Conservation (phyloP, 2,888 invertebrate genomes). For the Patella pellucida region DNA sequence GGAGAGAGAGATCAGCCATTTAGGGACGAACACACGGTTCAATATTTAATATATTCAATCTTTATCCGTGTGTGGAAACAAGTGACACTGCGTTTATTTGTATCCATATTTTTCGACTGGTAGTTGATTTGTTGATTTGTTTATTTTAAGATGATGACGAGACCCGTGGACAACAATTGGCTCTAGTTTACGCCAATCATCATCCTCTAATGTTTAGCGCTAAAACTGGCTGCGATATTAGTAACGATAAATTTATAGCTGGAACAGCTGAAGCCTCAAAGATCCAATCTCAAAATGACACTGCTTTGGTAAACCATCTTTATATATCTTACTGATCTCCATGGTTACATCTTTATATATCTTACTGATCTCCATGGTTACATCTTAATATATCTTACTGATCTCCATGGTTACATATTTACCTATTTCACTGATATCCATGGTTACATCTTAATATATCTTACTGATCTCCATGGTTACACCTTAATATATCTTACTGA, state of each 20-base stretch:
- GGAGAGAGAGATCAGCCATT: too few relatives aligned
- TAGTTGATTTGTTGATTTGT: slow-evolving; percentile 8
- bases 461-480: too few relatives aligned
- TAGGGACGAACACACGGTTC: too few relatives aligned
- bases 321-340: not conserved
- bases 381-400: too few relatives aligned
- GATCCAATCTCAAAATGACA: slow-evolving; percentile 43
- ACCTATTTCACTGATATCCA: too few relatives aligned
- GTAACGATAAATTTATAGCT: slow-evolving; percentile 21
- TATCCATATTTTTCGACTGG: not conserved
- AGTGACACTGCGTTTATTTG: too few relatives aligned
- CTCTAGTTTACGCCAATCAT: slow-evolving; percentile 39
- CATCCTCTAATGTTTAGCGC: slow-evolving; percentile 35
- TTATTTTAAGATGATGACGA: slow-evolving; percentile 29
- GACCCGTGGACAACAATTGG: slow-evolving; percentile 37
- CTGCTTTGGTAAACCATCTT: slow-evolving; percentile 47
- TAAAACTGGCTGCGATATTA: slow-evolving; percentile 38
- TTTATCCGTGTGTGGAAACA: too few relatives aligned
- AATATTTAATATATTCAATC: too few relatives aligned
- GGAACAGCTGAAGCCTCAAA: slow-evolving; percentile 40
- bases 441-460: too few relatives aligned
- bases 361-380: too few relatives aligned
- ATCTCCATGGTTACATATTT: too few relatives aligned
- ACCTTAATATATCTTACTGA: too few relatives aligned
- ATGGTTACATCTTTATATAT: not conserved